These are phyloP conservation scores for Lissonota sp. DNA, from an alignment of 2,888 invertebrate species.

Conservation along the genomic window DNA sequence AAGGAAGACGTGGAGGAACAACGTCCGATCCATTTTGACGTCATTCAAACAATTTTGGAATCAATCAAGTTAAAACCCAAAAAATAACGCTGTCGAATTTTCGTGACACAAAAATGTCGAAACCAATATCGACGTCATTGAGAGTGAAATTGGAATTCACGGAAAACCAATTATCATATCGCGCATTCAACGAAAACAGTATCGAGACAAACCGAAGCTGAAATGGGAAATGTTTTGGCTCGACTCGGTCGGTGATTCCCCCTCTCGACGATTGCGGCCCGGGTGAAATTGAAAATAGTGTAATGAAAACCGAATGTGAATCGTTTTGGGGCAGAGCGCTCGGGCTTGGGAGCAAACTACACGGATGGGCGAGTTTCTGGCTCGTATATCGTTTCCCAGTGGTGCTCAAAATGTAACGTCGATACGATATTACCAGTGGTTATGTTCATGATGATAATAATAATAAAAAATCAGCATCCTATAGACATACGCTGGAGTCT, in stretches of 20 bases:
- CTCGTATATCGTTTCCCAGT: conserved; percentile 50
- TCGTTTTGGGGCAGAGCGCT: conserved; percentile 41
- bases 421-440: too few relatives aligned
- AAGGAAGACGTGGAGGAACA: too few relatives aligned
- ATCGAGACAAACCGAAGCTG: neutral
- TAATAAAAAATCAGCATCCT: too few relatives aligned
- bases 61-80: too few relatives aligned
- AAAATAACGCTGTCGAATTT: too few relatives aligned
- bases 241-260: conserved; percentile 33
- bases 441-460: too few relatives aligned
- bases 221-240: conserved; percentile 38
- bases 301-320: conserved; percentile 64
- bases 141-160: too few relatives aligned
- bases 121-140: too few relatives aligned
- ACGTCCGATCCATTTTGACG: too few relatives aligned
- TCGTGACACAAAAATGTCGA: too few relatives aligned
- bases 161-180: too few relatives aligned
- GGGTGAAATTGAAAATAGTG: conserved; percentile 59
- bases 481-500: neutral
- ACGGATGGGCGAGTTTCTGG: conserved; percentile 54
- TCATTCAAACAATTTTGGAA: too few relatives aligned
- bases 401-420: conserved; percentile 54
- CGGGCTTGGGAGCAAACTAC: conserved; percentile 42
- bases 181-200: neutral
- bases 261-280: conserved; percentile 51